Evolutionary conservation across 2,888 invertebrate genomes (phyloP), one percentile per base, ranked within the genome.

Genomic region (Cephalotes varians): DNA sequence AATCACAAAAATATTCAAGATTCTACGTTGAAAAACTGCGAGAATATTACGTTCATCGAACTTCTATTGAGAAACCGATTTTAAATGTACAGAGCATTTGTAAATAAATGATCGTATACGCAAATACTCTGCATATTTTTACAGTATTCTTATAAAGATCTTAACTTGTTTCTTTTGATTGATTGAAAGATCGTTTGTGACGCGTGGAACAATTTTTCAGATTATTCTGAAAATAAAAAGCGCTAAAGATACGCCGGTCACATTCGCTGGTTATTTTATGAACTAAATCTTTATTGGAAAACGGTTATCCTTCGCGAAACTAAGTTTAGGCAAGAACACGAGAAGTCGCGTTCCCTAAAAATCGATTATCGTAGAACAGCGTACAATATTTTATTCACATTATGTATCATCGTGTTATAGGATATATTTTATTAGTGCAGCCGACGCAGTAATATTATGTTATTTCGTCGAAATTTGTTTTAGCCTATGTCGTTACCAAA

Each of bases 341-440:
- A 79, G 44, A 71, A 69, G 18, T 58, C 77, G 56, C 18, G 37
- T 54, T 28, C 18, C 44, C 21, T 58, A 56, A 71, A 79, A 79
- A 56, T 69, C 71, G 77, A 71, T 79, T 79, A 34, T 69, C 44
- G 18, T 31, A 34, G 34, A 71, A 25, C 7, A 34, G n/a, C 15
- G 15, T 58, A n/a, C 56, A 79, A 79, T 79, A 77, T 69, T n/a
- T 74, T 74, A 74, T 74, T 79, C 56, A 77, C 18, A 7, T 40
- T 37, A 56, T 71, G n/a, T 58, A 77, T 40, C 31, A 34, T 77
- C 12, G 44, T 71, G 69, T 47, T 58, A 56, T 56, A 7, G 10
- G 12, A 47, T 28, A 28, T 44, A 56, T 69, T 71, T 69, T 56
- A 44, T 71, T 47, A n/a, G n/a, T n/a, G n/a, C n/a, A n/a, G n/a